These are phyloP conservation scores for Euphysa ruthae DNA, from an alignment of 30 jellyfish, hydroid and myxozoan genomes.

Conservation along the genomic window DNA sequence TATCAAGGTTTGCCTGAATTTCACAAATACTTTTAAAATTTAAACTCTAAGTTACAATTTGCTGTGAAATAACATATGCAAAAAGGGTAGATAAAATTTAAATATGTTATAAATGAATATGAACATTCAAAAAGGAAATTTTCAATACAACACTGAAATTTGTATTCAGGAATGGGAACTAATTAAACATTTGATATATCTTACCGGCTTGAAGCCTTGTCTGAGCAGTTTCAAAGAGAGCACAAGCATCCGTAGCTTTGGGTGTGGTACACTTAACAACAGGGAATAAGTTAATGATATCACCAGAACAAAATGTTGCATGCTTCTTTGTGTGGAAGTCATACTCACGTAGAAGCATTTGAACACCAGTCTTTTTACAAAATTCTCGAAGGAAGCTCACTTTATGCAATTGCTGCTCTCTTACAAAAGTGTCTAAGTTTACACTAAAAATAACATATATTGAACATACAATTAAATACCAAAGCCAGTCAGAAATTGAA, in stretches of 20 bases:
- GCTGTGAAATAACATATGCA: too few species aligned
- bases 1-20: too few species aligned
- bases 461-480: neutral
- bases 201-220: slow-evolving; percentile 74
- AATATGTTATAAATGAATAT: too few species aligned
- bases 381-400: slow-evolving; percentile 62
- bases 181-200: too few species aligned
- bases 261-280: slow-evolving; percentile 51
- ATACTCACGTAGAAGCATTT: slow-evolving; percentile 69
- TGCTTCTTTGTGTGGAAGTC: slow-evolving; percentile 72
- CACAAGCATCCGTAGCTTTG: slow-evolving; percentile 80
- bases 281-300: slow-evolving; percentile 77
- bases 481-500: too few species aligned
- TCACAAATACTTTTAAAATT: too few species aligned
- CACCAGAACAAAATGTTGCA: slow-evolving; percentile 69
- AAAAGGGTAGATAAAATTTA: too few species aligned
- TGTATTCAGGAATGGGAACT: too few species aligned
- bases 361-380: slow-evolving; percentile 81
- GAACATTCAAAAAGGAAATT: too few species aligned
- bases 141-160: too few species aligned
- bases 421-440: slow-evolving; percentile 28
- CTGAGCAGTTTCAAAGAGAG: slow-evolving; percentile 86
- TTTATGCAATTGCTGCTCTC: slow-evolving; percentile 45
- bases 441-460: slow-evolving; percentile 11
- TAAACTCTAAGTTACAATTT: too few species aligned